phyloP scores from a whole-genome alignment of 2,113 vertebrate genomes.

The Epinephelus cyanopodus region DNA sequence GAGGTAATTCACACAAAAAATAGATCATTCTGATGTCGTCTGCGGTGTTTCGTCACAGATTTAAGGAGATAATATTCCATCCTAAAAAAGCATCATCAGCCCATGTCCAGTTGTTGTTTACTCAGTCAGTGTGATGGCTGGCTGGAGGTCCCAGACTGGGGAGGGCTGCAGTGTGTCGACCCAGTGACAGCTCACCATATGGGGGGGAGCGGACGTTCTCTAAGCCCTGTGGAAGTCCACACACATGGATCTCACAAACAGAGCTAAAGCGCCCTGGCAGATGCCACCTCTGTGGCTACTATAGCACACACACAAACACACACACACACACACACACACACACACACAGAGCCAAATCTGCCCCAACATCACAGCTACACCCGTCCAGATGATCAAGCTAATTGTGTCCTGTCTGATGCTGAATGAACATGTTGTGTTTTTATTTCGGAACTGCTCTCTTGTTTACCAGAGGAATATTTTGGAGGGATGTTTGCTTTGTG shows the following conservation, averaged over 20 bases:
- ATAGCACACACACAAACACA: conserved; percentile 33
- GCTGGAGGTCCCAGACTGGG: conserved; percentile 73
- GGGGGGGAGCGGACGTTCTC: conserved; percentile 59
- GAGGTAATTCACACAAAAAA: conserved; percentile 56
- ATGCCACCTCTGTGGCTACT: conserved; percentile 72
- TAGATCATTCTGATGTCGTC: conserved; percentile 49
- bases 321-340: conserved; percentile 47
- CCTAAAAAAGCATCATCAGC: conserved; percentile 21
- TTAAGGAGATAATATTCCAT: conserved; percentile 55
- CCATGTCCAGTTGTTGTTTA: conserved; percentile 81
- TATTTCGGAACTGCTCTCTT: conserved; percentile 28
- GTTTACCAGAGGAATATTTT: conserved; percentile 49
- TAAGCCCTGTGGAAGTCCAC: conserved; percentile 79
- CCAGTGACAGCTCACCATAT: conserved; percentile 77
- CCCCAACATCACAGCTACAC: conserved; percentile 50
- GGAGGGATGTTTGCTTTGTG: conserved; percentile 5
- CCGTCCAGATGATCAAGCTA: conserved; percentile 75
- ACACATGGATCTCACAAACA: conserved; percentile 79
- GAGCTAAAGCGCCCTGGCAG: conserved; percentile 71
- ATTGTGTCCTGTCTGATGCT: conserved; percentile 66
- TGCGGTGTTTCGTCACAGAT: conserved; percentile 41
- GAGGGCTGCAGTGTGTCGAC: conserved; percentile 59
- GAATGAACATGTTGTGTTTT: conserved; percentile 64
- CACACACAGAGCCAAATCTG: conserved; percentile 53
- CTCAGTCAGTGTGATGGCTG: conserved; percentile 59